Base-by-base conservation (phyloP, 1,140 invertebrate genomes). In the Aradophagus sp. region DNA sequence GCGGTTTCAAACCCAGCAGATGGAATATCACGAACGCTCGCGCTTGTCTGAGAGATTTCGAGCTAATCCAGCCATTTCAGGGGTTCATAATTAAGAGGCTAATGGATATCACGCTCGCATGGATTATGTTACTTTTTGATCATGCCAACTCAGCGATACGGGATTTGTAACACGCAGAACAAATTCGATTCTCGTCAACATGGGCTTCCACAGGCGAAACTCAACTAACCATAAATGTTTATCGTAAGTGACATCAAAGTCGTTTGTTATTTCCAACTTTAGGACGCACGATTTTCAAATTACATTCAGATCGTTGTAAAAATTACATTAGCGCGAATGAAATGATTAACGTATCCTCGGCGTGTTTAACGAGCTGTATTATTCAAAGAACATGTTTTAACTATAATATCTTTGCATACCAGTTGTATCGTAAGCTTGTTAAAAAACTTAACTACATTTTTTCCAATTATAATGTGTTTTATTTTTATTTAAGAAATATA, bases 91-190 rank as follows among this genome's bases (percentile, higher is more conserved):
- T 70, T 70, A 70, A 70, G 32, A 53, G 50, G 36, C 52, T 70
- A 70, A 70, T 70, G 52, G 58, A 56, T 41, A 61, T 58, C 39
- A 58, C 65, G 35, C 48, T 59, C 13, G 47, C 42, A 47, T 61
- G 47, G 65, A 61, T 68, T 68, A 55, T 53, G 48, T 62, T 69
- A 62, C 66, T 56, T 62, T 69, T 42, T 68, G 58, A 58, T 56
- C 50, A 62, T 61, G 27, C 39, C 32, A 27, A 59, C 39, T 53
- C 45, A 66, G 27, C 63, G 56, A 44, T 62, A 56, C 56, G 50
- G 47, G 56, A 61, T 50, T 55, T 69, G 41, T 50, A 56, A 55
- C 66, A 62, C 65, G 45, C 47, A 35, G 56, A 62, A 69, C 34
- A 61, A 62, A 56, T 48, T 61, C 8, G 5, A 55, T 61, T 55